phyloP scores from a whole-genome alignment of 2,888 invertebrate species.

The Teleogryllus oceanicus region DNA sequence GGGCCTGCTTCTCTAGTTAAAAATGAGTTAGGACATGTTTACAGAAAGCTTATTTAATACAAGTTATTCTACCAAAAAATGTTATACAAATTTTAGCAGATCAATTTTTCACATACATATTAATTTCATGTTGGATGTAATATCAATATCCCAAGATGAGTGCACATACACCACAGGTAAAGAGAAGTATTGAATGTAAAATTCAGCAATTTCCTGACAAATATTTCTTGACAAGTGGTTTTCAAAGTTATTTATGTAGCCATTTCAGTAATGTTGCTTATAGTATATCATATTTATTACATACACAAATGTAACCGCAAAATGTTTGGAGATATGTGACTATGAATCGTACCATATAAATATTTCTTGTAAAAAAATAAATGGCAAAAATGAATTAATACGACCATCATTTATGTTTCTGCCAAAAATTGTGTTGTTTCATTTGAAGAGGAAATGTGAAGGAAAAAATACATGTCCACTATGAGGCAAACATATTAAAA shows the following conservation, averaged over 20 bases:
- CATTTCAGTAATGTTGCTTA: constrained; percentile 6
- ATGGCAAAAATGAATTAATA: too few relatives aligned
- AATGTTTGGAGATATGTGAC: constrained; percentile 36
- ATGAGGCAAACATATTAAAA: neutral
- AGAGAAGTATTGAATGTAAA: constrained; percentile 18
- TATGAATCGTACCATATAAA: constrained; percentile 34
- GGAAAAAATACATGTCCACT: neutral
- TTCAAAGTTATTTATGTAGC: constrained; percentile 10
- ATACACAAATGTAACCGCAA: constrained; percentile 34
- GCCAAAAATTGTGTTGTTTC: neutral
- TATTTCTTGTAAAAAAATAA: constrained; percentile 31
- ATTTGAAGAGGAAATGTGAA: neutral
- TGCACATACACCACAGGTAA: constrained; percentile 18
- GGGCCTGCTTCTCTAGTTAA: neutral
- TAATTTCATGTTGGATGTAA: constrained; percentile 18
- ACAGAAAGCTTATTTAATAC: constrained; percentile 18
- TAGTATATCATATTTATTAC: constrained; percentile 32
- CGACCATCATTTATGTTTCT: neutral
- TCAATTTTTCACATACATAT: constrained; percentile 18
- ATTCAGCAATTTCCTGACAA: constrained; percentile 9
- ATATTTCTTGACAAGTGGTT: neutral
- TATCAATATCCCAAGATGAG: constrained; percentile 18
- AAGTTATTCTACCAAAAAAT: constrained; percentile 12
- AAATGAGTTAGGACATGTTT: constrained; percentile 9
- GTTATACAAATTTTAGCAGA: constrained; percentile 18